phyloP scores from a whole-genome alignment of 2,113 vertebrate genomes.

The Tachysurus fulvidraco region DNA sequence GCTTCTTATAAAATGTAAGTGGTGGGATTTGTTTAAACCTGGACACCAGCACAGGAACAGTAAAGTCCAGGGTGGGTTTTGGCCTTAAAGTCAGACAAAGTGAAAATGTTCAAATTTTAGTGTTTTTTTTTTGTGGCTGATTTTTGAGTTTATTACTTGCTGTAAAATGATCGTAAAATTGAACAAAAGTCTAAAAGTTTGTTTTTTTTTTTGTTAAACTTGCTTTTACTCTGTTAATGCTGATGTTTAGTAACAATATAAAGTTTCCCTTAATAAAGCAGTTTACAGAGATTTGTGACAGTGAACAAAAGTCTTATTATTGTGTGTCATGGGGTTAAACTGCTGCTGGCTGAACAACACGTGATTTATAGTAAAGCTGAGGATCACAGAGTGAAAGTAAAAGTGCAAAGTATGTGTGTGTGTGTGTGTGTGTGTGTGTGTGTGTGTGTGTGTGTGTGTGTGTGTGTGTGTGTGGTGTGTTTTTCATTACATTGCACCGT shows the following conservation, averaged over 20 bases:
- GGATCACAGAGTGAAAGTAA: conserved; percentile 41
- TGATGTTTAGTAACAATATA: not conserved
- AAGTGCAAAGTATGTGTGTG: not conserved
- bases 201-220: not conserved
- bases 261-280: not conserved
- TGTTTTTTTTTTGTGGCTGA: too few species aligned
- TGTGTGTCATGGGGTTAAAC: not conserved
- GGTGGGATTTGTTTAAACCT: too few species aligned
- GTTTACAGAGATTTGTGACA: not conserved
- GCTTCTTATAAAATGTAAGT: too few species aligned
- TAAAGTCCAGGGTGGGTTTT: not conserved
- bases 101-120: not conserved
- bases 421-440: not conserved
- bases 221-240: not conserved
- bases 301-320: not conserved
- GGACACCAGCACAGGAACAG: not conserved
- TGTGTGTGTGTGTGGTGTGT: not conserved
- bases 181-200: not conserved
- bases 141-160: not conserved
- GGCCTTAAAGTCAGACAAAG: not conserved
- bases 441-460: not conserved
- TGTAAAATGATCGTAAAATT: not conserved
- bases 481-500: too few species aligned
- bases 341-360: conserved; percentile 60
- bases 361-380: conserved; percentile 59